Evolutionary conservation across 2,888 invertebrate species (phyloP), one percentile per base, ranked within the genome.

Genomic region (Cheilosia vulpina): DNA sequence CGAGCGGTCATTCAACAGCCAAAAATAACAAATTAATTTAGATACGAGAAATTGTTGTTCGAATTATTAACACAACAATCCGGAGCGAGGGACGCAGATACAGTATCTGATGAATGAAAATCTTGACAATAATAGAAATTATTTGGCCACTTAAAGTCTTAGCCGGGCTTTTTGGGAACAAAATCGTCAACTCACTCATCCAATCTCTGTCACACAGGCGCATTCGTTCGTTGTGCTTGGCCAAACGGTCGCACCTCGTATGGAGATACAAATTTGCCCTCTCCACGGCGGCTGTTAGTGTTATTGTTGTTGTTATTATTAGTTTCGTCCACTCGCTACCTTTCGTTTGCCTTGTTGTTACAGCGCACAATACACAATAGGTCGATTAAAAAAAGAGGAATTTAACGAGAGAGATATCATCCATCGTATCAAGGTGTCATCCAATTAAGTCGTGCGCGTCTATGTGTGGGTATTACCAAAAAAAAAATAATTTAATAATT

Each of bases 81-180:
- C 11, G 34, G 38, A 65, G 27, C 34, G 45, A 24, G n/a, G 45
- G n/a, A 53, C n/a, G 15, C 47, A 69, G 4, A 69, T 60, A 68
- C 52, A 31, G 24, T 38, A 69, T 55, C 34, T 38, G 47, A 63
- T 71, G 62, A 77, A 78, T 78, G 62, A 69, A 78, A 68, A 62
- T n/a, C 47, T 27, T 38, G 63, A 62, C 55, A 58, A 69, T 62
- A 69, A 62, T 69, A 69, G 62, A 79, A 79, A 58, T 65, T 58
- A 72, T 72, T 79, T 79, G 58, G 79, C 79, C 72, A 79, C 79
- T 79, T 79, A 79, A 52, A 34, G 52, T 71, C 78, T 71, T 71
- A 71, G 43, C 57, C 9, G 55, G 43, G 57, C 27, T 53, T 55
- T 73, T 63, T 69, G 17, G 21, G 13, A 13, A 38, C 0, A 60